Conservation (phyloP, 37 sponge, comb jelly and placozoan species). For the Geodia barretti region DNA sequence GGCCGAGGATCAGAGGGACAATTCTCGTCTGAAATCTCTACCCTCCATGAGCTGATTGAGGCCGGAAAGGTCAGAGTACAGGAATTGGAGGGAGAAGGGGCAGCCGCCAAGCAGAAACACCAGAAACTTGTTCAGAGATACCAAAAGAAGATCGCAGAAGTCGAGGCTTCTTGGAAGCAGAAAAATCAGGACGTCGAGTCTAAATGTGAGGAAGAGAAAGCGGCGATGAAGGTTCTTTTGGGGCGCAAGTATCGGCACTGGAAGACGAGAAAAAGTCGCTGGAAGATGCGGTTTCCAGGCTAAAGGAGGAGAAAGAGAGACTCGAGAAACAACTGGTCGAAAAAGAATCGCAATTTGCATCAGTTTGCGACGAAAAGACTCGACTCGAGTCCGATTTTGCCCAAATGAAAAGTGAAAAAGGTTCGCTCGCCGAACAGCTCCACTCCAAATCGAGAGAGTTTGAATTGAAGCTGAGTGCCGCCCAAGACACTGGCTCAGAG, state of each 20-base stretch:
- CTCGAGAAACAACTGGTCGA: background rate
- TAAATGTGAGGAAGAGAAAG: background rate
- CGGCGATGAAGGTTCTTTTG: background rate
- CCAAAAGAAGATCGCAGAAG: background rate
- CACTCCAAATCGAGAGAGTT: background rate
- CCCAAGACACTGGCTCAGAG: background rate
- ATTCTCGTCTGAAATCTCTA: background rate
- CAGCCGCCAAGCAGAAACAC: background rate
- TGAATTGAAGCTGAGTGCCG: background rate
- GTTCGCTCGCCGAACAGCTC: constrained; percentile 1
- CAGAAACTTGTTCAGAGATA: constrained; percentile 1
- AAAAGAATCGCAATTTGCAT: background rate
- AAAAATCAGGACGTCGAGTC: background rate
- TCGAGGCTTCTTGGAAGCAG: constrained; percentile 4
- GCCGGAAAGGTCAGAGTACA: background rate
- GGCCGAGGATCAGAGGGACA: background rate
- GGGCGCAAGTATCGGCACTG: background rate
- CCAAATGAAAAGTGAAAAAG: background rate
- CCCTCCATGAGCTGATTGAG: background rate
- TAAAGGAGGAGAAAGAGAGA: background rate
- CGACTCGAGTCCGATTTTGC: background rate
- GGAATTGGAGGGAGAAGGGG: background rate
- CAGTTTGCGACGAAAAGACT: background rate
- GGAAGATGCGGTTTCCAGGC: background rate
- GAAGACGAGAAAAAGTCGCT: constrained; percentile 8